Conservation (phyloP, 1,140 invertebrate species). For the Diabrotica undecimpunctata region DNA sequence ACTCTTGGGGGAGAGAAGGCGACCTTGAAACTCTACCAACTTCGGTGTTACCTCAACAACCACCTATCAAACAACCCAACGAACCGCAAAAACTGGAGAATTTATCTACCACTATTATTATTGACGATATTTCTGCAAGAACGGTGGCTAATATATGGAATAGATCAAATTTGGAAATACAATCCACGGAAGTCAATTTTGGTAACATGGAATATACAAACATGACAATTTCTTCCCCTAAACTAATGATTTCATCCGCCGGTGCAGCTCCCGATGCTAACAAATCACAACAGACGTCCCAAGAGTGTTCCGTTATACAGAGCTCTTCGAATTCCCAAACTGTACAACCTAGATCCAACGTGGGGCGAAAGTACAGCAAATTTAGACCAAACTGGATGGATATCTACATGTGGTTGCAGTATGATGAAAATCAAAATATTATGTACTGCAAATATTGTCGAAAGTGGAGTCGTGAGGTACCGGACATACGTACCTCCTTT, state of each 20-base stretch:
- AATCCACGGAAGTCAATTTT: not conserved
- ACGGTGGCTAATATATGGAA: not conserved
- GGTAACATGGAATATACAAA: no score
- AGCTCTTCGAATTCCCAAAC: slow-evolving; percentile 13
- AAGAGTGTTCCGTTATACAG: slow-evolving; percentile 53
- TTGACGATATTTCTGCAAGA: slow-evolving; percentile 4
- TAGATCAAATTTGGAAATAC: not conserved
- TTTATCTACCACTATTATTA: not conserved
- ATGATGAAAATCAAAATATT: slow-evolving; percentile 60
- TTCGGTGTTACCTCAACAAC: slow-evolving; percentile 17
- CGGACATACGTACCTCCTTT: slow-evolving; percentile 68
- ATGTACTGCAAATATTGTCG: slow-evolving; percentile 72
- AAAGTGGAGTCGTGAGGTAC: slow-evolving; percentile 65
- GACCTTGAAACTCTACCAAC: slow-evolving; percentile 18
- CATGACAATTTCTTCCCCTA: no score
- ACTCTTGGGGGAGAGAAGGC: slow-evolving; percentile 45
- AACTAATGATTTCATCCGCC: no score
- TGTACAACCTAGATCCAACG: slow-evolving; percentile 19
- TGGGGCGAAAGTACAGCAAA: slow-evolving; percentile 55
- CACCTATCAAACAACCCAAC: not conserved
- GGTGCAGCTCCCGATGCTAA: no score
- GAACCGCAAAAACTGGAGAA: slow-evolving; percentile 17
- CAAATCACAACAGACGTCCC: slow-evolving; percentile 23
- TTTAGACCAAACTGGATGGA: slow-evolving; percentile 64
- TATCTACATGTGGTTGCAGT: slow-evolving; percentile 65